Percentiles rank a stretch among this genome's conserved stretches.
Conservation (phyloP, 2,113 vertebrate species). For the Acinonyx jubatus region DNA sequence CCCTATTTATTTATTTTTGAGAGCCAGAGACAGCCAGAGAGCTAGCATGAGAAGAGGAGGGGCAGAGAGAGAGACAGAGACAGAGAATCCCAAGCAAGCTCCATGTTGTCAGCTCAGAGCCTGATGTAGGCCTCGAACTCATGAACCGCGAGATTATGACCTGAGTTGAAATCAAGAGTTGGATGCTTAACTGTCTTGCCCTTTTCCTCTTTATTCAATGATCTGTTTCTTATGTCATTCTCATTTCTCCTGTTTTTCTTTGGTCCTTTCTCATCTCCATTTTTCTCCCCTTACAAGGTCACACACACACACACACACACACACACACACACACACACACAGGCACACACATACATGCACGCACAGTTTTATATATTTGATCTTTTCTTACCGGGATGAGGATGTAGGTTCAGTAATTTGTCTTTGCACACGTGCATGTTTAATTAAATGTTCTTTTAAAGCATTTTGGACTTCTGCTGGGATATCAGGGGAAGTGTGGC, state of each 20-base stretch:
- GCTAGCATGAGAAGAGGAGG: no score
- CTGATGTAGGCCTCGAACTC: no score
- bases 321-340: neutral
- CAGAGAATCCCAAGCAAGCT: no score
- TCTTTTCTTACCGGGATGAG: conserved; percentile 92
- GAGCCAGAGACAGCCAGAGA: no score
- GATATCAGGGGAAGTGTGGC: conserved; percentile 98
- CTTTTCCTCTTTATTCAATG: neutral
- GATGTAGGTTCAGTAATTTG: conserved; percentile 98
- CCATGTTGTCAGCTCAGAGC: no score
- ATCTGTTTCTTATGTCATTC: neutral
- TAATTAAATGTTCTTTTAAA: conserved; percentile 92
- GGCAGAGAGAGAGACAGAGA: no score
- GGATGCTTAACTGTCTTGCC: neutral
- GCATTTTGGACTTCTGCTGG: conserved; percentile 96
- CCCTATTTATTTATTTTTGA: no score
- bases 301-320: neutral
- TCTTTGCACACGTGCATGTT: conserved; percentile 95
- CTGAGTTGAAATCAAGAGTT: no score
- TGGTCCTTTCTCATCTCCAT: neutral
- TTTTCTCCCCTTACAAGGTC: neutral
- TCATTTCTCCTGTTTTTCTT: neutral
- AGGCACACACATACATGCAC: no score
- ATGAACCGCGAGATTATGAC: no score
- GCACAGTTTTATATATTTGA: rapidly evolving